phyloP scores from a whole-genome alignment of 1,140 invertebrate genomes.

The Potamilus streckersoni region DNA sequence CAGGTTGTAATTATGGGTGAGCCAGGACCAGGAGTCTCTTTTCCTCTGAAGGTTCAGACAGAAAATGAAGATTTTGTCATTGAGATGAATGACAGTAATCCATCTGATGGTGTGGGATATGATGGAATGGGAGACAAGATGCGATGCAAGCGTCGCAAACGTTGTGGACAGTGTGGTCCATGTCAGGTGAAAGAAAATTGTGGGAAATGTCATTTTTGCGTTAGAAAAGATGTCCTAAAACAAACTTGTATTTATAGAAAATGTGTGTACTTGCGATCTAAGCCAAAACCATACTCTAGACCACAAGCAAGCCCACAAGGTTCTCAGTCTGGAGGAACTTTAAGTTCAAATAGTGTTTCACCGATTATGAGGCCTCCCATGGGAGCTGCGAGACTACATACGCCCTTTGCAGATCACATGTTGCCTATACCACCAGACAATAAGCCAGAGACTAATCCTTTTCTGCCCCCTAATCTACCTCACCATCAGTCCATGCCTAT shows the following conservation, averaged over 20 bases:
- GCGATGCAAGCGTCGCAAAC: constrained; percentile 52
- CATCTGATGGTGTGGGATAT: constrained; percentile 11
- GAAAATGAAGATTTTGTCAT: constrained; percentile 44
- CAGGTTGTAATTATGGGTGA: too few species aligned
- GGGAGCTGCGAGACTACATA: constrained; percentile 3
- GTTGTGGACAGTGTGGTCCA: constrained; percentile 63
- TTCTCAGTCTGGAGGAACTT: background rate
- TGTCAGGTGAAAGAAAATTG: constrained; percentile 62
- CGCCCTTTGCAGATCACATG: constrained; percentile 20
- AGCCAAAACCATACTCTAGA: constrained; percentile 52
- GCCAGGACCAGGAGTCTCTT: constrained; percentile 15
- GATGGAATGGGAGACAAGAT: constrained; percentile 40
- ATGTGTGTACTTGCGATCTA: constrained; percentile 60
- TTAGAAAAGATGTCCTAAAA: constrained; percentile 58
- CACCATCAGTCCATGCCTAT: constrained; percentile 9
- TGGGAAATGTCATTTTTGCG: constrained; percentile 59
- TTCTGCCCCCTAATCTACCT: constrained; percentile 30
- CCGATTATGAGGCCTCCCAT: constrained; percentile 7
- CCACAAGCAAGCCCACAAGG: constrained; percentile 28
- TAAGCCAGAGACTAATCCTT: constrained; percentile 14
- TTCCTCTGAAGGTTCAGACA: constrained; percentile 38
- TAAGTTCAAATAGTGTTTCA: constrained; percentile 3
- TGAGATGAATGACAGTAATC: constrained; percentile 32
- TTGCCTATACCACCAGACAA: constrained; percentile 17
- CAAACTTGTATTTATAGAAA: constrained; percentile 63